Base-by-base conservation (phyloP, 1,140 invertebrate species). In the Agraylea sexmaculata region DNA sequence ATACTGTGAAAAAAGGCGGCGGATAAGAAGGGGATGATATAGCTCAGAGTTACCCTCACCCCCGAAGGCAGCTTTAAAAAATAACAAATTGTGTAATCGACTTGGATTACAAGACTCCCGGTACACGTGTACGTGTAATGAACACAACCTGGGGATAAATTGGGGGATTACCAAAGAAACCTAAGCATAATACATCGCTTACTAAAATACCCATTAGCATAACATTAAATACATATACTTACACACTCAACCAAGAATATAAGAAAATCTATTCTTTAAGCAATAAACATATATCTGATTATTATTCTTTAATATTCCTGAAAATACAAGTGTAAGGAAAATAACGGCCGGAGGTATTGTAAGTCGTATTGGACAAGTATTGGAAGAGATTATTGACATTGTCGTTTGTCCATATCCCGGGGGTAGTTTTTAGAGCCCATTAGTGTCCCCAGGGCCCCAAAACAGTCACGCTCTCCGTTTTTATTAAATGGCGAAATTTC, bases 401-500 rank as follows among this genome's bases (percentile, higher is more conserved):
- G 20, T 37, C 28, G 43, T 41, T 44, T n/a, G n/a, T n/a, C n/a
- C n/a, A n/a, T n/a, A 39, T 37, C 42, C 42, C 28, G 37, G 40
- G 42, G 42, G 40, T 43, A 45, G 46, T 48, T 44, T 44, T 48
- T 36, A n/a, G 41, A 43, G 43, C 33, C 43, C 43, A 49, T 49
- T 49, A 49, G 35, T 36, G 43, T 37, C 43, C 13, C 37, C 37
- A 20, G 42, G 25, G 43, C 42, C 40, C 42, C 37, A 32, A 35
- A 39, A 39, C 30, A 25, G 37, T 23, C 31, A 33, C 41, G 30
- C 35, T 28, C 40, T 38, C 17, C 30, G 40, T 49, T 46, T 49
- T 49, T 49, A 49, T 49, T 45, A 49, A 49, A 49, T 49, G 47
- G 47, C 47, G 43, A 46, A 49, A 49, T 49, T 45, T 49, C 43